Base-by-base conservation (phyloP, 2,113 vertebrate genomes). In the Zapus hudsonius region DNA sequence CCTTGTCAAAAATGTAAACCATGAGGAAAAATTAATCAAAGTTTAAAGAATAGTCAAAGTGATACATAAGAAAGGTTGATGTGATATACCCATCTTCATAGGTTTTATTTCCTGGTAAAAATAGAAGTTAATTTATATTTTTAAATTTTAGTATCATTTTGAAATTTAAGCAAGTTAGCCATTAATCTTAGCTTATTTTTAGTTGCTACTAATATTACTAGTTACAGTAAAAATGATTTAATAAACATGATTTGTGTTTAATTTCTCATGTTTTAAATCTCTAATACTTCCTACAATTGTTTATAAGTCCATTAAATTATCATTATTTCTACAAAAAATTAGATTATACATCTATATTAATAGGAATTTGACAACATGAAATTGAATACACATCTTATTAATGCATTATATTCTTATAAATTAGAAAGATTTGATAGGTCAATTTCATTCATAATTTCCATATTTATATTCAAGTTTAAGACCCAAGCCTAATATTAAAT, bases 251-350 rank as follows among this genome's bases (percentile, higher is more conserved):
- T 44, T 78, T 87, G 20, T 7, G 27, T 22, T 84, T 95, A 92
- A 83, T 78, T 78, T 92, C 25, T 85, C 8, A 74, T 74, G n/a
- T 69, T 82, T 93, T 61, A 84, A 91, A 36, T 59, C 89, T 81
- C 22, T 63, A 17, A 93, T 84, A 79, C 64, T 66, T 82, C 29
- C 42, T 63, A 76, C 2, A 84, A 73, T 27, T 78, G 91, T 87
- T 42, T 57, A 38, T 44, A 19, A 57, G 20, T 66, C 44, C 44
- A 67, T 59, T 93, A 90, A 81, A 23, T 83, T 80, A 75, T 57
- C 33, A 72, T 57, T 66, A 69, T 61, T 90, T 84, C 15, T 79
- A 76, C 20, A 85, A 82, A 74, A 17, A 84, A n/a, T 81, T 84
- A 72, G 5, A 73, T 38, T 81, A 63, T 0, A 80, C 36, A 89